These are phyloP conservation scores for Andrena bicolor DNA, from an alignment of 2,888 invertebrate species.

Conservation along the genomic window DNA sequence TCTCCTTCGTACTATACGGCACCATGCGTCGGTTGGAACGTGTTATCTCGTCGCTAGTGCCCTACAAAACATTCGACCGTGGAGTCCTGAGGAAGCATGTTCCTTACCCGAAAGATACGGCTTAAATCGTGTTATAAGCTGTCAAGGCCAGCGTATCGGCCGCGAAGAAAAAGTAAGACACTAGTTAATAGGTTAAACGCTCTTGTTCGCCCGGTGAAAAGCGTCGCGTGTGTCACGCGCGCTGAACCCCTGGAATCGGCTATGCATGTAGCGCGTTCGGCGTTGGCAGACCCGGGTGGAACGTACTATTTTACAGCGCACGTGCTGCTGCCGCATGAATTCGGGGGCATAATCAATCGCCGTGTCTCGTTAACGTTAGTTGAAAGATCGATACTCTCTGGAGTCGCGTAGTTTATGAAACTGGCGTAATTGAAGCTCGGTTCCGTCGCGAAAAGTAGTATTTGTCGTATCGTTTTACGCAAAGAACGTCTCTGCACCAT, in stretches of 20 bases:
- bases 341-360: slow-evolving; percentile 11
- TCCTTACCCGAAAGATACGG: too few relatives aligned
- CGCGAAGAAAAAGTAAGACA: slow-evolving; percentile 21
- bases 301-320: slow-evolving; percentile 34
- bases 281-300: slow-evolving; percentile 7
- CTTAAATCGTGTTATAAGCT: not conserved
- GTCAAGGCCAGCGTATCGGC: slow-evolving; percentile 25
- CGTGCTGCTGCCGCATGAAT: slow-evolving; percentile 43
- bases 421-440: slow-evolving; percentile 15
- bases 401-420: slow-evolving; percentile 23
- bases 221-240: slow-evolving; percentile 54
- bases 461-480: not conserved
- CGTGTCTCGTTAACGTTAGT: not conserved
- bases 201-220: slow-evolving; percentile 30
- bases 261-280: not conserved
- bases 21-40: not conserved
- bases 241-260: slow-evolving; percentile 17
- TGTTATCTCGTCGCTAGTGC: not conserved
- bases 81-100: not conserved
- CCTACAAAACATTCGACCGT: not conserved
- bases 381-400: not conserved
- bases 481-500: not conserved
- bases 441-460: not conserved
- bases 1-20: not conserved
- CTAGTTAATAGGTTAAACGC: slow-evolving; percentile 26